Percentiles rank a stretch among this genome's conserved stretches.
Conservation (phyloP, 2,888 invertebrate genomes). For the Rhagium mordax region DNA sequence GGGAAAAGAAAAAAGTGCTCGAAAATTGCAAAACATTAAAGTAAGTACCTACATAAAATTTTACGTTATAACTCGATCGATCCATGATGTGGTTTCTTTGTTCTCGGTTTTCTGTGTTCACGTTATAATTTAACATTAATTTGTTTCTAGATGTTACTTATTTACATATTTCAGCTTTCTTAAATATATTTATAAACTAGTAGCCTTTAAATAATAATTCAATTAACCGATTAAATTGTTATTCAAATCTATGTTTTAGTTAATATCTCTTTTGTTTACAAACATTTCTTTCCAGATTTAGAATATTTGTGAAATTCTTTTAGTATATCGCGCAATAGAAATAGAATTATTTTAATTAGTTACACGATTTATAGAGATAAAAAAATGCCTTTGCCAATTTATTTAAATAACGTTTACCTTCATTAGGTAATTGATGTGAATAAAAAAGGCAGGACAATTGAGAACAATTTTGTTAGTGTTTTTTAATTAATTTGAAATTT, state of each 20-base stretch:
- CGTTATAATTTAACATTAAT: not conserved
- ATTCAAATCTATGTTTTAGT: too few species aligned
- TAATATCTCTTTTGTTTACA: not conserved
- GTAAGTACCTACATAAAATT: slow-evolving; percentile 61
- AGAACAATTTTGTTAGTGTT: too few species aligned
- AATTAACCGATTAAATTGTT: too few species aligned
- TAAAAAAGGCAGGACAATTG: too few species aligned
- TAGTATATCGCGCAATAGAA: too few species aligned
- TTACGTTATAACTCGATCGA: slow-evolving; percentile 54
- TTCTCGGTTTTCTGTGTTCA: slow-evolving; percentile 51
- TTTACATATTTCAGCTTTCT: not conserved
- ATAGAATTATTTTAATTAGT: too few species aligned
- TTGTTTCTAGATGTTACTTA: not conserved
- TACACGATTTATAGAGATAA: too few species aligned
- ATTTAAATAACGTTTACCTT: too few species aligned
- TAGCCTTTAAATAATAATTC: not conserved
- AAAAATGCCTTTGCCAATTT: too few species aligned
- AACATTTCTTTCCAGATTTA: not conserved
- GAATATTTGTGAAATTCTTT: not conserved
- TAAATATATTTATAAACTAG: not conserved
- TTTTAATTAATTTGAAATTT: too few species aligned
- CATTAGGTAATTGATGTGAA: too few species aligned
- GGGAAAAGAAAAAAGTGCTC: slow-evolving; percentile 97
- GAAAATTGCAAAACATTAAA: slow-evolving; percentile 73
- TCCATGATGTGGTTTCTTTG: slow-evolving; percentile 61